Conservation (phyloP, 2,888 invertebrate species). For the Parascotia fuliginaria region DNA sequence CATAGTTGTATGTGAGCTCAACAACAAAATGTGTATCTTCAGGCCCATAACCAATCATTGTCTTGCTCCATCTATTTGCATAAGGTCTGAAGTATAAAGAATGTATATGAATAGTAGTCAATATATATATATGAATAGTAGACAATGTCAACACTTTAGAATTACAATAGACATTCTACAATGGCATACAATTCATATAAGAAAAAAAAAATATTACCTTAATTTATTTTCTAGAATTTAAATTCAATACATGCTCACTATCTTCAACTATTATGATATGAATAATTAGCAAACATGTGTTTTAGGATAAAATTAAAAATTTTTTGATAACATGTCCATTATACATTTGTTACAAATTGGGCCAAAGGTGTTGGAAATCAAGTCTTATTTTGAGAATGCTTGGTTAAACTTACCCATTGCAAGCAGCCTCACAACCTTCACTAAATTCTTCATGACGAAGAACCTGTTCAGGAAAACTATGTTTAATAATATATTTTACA, state of each 20-base stretch:
- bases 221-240: too few relatives aligned
- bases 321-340: too few relatives aligned
- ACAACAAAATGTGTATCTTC: conserved; percentile 98
- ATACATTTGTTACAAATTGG: too few relatives aligned
- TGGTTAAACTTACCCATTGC: conserved; percentile 97
- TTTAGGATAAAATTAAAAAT: too few relatives aligned
- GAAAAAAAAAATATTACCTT: too few relatives aligned
- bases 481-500: neutral
- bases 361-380: too few relatives aligned
- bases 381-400: neutral
- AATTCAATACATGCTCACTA: too few relatives aligned
- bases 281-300: too few relatives aligned
- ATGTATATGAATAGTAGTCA: neutral
- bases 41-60: conserved; percentile 99
- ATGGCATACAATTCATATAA: too few relatives aligned
- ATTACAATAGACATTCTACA: too few relatives aligned
- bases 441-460: conserved; percentile 98
- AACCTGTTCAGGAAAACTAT: conserved; percentile 83
- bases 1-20: conserved; percentile 99
- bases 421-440: conserved; percentile 98
- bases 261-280: too few relatives aligned
- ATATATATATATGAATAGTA: neutral
- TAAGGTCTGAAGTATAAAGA: conserved; percentile 90
- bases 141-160: too few relatives aligned
- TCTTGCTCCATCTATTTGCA: conserved; percentile 99